Conservation (phyloP, 2,888 invertebrate genomes). For the Trissolcus brochymenae region DNA sequence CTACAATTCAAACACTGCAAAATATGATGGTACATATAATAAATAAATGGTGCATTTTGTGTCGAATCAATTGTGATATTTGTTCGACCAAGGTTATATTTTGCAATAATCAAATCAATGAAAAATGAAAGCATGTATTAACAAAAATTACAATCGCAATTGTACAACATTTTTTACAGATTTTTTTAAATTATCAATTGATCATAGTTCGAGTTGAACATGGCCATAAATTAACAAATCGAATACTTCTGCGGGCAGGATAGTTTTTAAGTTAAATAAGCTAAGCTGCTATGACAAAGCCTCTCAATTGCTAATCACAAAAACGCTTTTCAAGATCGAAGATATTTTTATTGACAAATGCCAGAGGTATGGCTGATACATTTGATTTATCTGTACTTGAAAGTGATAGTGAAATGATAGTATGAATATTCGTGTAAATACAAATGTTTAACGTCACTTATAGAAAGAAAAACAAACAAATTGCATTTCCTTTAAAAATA, state of each 20-base stretch:
- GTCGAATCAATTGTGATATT: background rate
- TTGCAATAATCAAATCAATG: background rate
- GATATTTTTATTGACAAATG: conserved; percentile 42
- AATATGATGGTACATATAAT: conserved; percentile 36
- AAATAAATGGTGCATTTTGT: conserved; percentile 19
- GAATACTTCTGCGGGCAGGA: conserved; percentile 69
- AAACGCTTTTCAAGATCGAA: conserved; percentile 32
- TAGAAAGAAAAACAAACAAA: background rate
- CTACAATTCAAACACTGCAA: conserved; percentile 48
- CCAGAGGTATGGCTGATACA: conserved; percentile 2
- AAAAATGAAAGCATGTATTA: background rate
- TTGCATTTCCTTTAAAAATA: conserved; percentile 16
- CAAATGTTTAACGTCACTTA: too few species aligned
- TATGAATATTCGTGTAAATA: conserved; percentile 6
- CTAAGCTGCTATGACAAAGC: conserved; percentile 11
- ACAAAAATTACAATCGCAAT: background rate
- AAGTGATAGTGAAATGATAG: conserved; percentile 27
- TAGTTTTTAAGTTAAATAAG: conserved; percentile 64
- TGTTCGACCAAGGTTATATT: background rate
- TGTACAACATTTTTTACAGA: background rate
- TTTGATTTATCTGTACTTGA: conserved; percentile 5
- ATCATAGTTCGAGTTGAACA: conserved; percentile 43
- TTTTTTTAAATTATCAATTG: background rate
- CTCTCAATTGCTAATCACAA: conserved; percentile 3
- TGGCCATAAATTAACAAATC: conserved; percentile 30